Base-by-base conservation (phyloP, 2,113 vertebrate genomes). In the Colossoma macropomum region DNA sequence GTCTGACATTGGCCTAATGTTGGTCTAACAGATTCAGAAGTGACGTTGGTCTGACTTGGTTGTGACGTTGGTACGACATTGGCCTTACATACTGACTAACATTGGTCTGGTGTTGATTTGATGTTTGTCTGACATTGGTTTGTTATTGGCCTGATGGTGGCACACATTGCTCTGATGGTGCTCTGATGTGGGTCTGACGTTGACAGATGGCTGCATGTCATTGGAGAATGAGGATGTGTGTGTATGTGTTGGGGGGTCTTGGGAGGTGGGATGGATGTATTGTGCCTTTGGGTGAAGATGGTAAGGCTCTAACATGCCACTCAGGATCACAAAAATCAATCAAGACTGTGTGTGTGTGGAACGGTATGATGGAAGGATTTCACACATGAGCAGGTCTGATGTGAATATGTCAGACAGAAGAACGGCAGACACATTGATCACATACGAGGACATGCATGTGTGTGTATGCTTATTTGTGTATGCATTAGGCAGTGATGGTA, bases 271-370 rank as follows among this genome's bases (percentile, higher is more conserved):
- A 54, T 25, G 27, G 28, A 28, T 30, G 71, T 25, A 38, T 17
- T 78, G 30, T 41, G 74, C 21, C 75, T 74, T 78, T 82, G 82
- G 63, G 60, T 70, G 48, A 79, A 82, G 76, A 84, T 84, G 62
- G 75, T 84, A 83, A 19, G 38, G 72, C 65, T 41, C 54, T 48
- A 52, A 79, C 79, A 81, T 19, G 62, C 71, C 85, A 73, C 74
- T 17, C 70, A 81, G 69, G 76, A 87, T 80, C 50, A 56, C 77
- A 75, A 54, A 25, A 87, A 87, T 85, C 82, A 87, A 87, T 85
- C 82, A 83, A 81, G 50, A 38, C 73, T 41, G 79, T 63, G 69
- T 72, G 30, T 80, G 34, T 63, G 21, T 63, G 66, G 79, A 70
- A 70, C 71, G 73, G 45, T 59, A 80, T 72, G 72, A 78, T 82